A percentile compares a stretch with the other conserved stretches of the same genome.
Evolutionary conservation across 92 coral and sea anemone genomes (phyloP).

Genomic region (Paragorgia papillata): DNA sequence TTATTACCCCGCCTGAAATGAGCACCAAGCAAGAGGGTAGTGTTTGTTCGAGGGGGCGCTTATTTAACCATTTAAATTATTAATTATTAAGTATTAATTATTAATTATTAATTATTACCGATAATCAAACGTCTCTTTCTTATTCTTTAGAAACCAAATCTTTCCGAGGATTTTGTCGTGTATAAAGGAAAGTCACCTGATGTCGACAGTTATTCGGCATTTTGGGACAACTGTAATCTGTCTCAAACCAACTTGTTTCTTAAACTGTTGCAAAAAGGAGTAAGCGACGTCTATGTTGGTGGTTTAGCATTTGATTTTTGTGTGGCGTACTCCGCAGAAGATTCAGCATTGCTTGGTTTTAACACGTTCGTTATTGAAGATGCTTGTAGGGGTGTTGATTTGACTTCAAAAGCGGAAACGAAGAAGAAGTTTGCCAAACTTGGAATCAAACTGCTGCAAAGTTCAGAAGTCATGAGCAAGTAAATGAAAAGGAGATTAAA

Average conservation of each 20-base stretch:
- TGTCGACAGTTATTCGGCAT: constrained; percentile 90
- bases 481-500: too few relatives aligned
- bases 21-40: too few relatives aligned
- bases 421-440: constrained; percentile 51
- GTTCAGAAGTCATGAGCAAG: constrained; percentile 7
- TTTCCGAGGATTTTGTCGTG: constrained; percentile 48
- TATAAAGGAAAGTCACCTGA: constrained; percentile 68
- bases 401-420: constrained; percentile 56
- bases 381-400: constrained; percentile 67
- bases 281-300: constrained; percentile 74
- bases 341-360: constrained; percentile 78
- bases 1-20: too few relatives aligned
- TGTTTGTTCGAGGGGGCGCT: too few relatives aligned
- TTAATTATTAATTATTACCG: too few relatives aligned
- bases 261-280: constrained; percentile 62
- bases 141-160: constrained; percentile 69
- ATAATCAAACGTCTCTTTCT: too few relatives aligned
- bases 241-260: constrained; percentile 65
- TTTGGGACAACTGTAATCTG: constrained; percentile 77
- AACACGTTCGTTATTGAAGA: constrained; percentile 76
- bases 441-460: constrained; percentile 56
- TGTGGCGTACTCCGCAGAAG: constrained; percentile 72
- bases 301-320: constrained; percentile 93
- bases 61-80: too few relatives aligned
- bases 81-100: too few relatives aligned